Percentiles rank a stretch among this genome's conserved stretches.
Evolutionary conservation across 2,113 vertebrate genomes (phyloP).

Genomic region (Bothrops jararaca): DNA sequence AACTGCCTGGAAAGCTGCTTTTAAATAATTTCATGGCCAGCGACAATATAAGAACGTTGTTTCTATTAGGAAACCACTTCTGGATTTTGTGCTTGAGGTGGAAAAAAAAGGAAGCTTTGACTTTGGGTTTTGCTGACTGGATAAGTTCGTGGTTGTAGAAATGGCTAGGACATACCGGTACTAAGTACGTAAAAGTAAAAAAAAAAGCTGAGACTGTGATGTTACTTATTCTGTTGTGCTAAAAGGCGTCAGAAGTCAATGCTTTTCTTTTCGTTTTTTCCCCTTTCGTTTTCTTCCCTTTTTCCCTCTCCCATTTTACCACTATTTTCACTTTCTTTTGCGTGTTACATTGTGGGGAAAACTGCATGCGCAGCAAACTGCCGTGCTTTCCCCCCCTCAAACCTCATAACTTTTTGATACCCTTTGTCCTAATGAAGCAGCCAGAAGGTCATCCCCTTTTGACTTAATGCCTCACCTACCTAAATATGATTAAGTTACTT

Average conservation of each 20-base stretch:
- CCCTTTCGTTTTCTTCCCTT: not conserved
- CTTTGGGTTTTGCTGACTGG: not conserved
- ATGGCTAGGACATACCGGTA: too few species aligned
- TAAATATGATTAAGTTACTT: too few species aligned
- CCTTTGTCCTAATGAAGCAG: too few species aligned
- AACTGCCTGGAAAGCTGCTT: not conserved
- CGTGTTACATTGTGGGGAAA: too few species aligned
- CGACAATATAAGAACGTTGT: not conserved
- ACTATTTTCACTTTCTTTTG: not conserved
- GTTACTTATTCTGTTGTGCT: not conserved
- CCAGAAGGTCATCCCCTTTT: too few species aligned
- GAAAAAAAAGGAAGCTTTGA: not conserved
- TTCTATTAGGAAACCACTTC: not conserved
- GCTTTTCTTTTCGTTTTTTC: not conserved
- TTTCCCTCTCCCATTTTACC: not conserved
- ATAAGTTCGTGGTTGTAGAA: not conserved
- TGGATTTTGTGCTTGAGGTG: not conserved
- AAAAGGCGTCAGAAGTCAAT: not conserved
- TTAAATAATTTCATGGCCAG: not conserved
- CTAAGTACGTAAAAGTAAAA: not conserved
- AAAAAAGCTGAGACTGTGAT: not conserved
- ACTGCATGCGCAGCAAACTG: too few species aligned
- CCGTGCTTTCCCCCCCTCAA: too few species aligned
- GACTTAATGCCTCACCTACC: too few species aligned
- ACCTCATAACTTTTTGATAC: too few species aligned